Conservation (phyloP, 2,797 vertebrate species). For the Lemur catta region DNA sequence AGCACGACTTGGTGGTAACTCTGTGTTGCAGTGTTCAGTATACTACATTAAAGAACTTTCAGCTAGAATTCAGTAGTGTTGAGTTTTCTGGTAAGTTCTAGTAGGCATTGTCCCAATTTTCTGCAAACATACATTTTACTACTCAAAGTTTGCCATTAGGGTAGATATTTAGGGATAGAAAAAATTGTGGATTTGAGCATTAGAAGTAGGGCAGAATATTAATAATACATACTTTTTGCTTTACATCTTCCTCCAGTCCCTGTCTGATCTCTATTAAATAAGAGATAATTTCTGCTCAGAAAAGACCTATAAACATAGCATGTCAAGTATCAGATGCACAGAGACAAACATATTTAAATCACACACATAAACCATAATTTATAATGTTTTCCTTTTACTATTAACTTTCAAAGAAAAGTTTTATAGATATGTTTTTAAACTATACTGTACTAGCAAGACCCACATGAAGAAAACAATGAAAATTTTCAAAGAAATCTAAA, state of each 20-base stretch:
- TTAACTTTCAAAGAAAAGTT: neutral
- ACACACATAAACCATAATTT: neutral
- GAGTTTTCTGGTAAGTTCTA: neutral
- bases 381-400: slow-evolving; percentile 24
- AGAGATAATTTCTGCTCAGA: neutral
- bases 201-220: neutral
- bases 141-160: neutral
- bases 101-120: neutral
- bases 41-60: neutral
- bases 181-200: neutral
- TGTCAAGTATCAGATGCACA: neutral
- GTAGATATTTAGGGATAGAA: neutral
- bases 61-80: neutral
- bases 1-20: neutral
- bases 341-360: slow-evolving; percentile 10
- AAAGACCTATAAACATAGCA: neutral
- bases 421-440: neutral
- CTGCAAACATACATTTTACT: neutral
- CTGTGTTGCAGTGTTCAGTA: neutral
- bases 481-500: neutral
- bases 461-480: neutral
- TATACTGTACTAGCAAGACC: neutral
- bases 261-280: neutral
- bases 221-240: neutral
- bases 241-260: neutral